Base-by-base conservation (phyloP, 2,797 vertebrate genomes). In the Cygnus olor region DNA sequence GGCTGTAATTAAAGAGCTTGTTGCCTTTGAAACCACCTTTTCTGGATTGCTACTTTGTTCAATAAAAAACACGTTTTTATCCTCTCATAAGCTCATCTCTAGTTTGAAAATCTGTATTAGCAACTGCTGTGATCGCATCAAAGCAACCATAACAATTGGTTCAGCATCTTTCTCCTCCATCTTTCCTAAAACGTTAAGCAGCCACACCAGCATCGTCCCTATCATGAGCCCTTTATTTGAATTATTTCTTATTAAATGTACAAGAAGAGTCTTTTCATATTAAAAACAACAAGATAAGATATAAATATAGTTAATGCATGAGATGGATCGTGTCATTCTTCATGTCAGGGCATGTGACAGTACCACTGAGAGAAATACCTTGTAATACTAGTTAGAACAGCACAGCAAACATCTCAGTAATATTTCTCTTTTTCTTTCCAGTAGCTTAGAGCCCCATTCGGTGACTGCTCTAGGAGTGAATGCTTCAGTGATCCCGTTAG, bases 21-120 rank as follows among this genome's bases (percentile, higher is more conserved):
- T 91, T 96, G 95, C 78, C 92, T 98, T 97, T 97, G 96, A 98
- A 98, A 97, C 83, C 90, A 97, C 85, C 93, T 97, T 96, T 96
- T 95, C 90, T 95, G 91, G 89, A 96, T 91, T 95, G 85, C 45
- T 95, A 94, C 83, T 97, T 96, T 97, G 87, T 90, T 97, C 91
- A 96, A 93, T 95, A 96, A 96, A 96, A 97, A 95, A 3, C 89
- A 94, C 69, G 94, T 97, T 98, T 97, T 89, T 96, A 96, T 86
- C 71, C 60, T 96, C 96, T 97, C 90, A 96, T 91, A 96, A 97
- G 21, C 90, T 97, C 96, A 94, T 94, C 78, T 78, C 83, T 93
- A 90, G 42, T 91, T 96, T 96, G 90, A 95, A 92, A 96, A 94
- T 95, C 80, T 63, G 24, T 73, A 89, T 94, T 97, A 97, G 92